These are phyloP conservation scores for Himalopsyche japonica DNA, from an alignment of 2,888 invertebrate genomes.

Conservation along the genomic window DNA sequence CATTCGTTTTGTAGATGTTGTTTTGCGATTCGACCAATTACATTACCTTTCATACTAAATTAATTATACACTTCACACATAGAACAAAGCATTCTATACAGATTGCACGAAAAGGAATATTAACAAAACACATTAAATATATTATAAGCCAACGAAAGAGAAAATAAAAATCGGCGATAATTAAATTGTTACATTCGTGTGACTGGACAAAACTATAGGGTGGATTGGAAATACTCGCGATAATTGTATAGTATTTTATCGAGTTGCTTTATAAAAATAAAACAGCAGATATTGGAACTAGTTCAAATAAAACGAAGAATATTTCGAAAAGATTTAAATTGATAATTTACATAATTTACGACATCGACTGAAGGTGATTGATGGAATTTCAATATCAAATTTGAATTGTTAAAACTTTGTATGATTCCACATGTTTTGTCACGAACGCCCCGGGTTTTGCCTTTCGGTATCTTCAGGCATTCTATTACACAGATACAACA, in stretches of 20 bases:
- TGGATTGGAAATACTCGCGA: not conserved
- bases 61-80: slow-evolving; percentile 1
- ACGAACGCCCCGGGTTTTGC: too few species aligned
- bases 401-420: too few species aligned
- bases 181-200: not conserved
- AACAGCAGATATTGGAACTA: too few species aligned
- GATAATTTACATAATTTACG: too few species aligned
- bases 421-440: too few species aligned
- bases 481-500: too few species aligned
- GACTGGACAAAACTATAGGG: not conserved
- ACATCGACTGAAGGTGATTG: too few species aligned
- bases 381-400: too few species aligned
- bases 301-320: too few species aligned
- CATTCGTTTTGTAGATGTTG: not conserved
- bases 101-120: slow-evolving; percentile 1
- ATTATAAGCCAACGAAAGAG: not conserved
- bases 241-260: not conserved
- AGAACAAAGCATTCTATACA: not conserved
- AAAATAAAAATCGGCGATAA: not conserved
- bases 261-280: not conserved
- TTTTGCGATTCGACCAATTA: not conserved
- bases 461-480: too few species aligned
- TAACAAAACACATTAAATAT: not conserved
- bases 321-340: too few species aligned
- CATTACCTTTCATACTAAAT: not conserved